phyloP scores from a whole-genome alignment of 2,113 vertebrate species.

The Lamprologus callipterus region DNA sequence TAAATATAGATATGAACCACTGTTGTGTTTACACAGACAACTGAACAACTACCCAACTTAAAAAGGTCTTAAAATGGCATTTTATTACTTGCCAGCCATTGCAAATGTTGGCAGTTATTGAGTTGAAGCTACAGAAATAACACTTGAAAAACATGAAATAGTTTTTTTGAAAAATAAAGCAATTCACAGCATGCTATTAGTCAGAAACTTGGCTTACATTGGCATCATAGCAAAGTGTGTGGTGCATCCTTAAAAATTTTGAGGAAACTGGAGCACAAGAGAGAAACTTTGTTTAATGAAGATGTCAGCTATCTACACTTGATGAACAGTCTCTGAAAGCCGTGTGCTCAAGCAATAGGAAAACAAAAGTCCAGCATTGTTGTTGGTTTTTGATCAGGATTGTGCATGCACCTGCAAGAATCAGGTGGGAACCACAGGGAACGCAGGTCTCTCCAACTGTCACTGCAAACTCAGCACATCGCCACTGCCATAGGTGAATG shows the following conservation, averaged over 20 bases:
- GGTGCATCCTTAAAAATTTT: neutral
- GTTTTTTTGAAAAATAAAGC: neutral
- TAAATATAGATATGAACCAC: neutral
- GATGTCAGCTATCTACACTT: neutral
- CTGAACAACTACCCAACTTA: neutral
- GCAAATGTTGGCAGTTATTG: neutral
- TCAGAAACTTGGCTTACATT: neutral
- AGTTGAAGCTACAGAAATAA: neutral
- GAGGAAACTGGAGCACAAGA: neutral
- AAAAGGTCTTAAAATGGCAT: neutral
- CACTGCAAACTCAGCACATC: neutral
- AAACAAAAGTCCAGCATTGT: neutral
- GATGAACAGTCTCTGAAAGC: neutral
- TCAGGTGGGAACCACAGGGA: neutral
- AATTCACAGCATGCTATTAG: neutral
- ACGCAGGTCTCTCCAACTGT: neutral
- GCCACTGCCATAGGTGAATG: neutral
- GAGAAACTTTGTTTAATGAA: neutral
- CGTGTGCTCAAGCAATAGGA: neutral
- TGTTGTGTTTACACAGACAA: neutral
- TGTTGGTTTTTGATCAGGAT: neutral
- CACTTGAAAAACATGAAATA: neutral
- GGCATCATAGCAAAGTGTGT: neutral
- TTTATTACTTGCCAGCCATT: neutral
- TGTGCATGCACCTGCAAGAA: neutral